Evolutionary conservation across 2,888 invertebrate genomes (phyloP), one percentile per base, ranked within the genome.

Genomic region (Caenorhabditis sinica): DNA sequence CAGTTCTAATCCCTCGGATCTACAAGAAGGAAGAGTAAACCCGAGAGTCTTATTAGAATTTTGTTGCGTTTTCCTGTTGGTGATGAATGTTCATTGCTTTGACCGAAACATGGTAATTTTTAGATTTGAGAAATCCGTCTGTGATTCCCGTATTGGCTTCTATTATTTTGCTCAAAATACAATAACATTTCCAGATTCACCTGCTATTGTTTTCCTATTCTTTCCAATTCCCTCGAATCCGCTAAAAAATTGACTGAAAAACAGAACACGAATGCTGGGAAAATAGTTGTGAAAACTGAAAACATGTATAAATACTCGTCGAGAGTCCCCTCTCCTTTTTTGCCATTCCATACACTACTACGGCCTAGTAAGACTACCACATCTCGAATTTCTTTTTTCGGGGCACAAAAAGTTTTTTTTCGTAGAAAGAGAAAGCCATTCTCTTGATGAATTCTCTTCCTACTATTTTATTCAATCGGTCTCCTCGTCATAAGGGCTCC

Each of bases 381-480:
- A 79, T 79, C 79, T 79, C 72, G 65, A 79, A 79, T 72, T 79
- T 79, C 72, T 30, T 33, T 43, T 58, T 33, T 51, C 30, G 28
- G 28, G 28, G 36, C 28, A 17, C 30, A 49, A 68, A 69, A 71
- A 71, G 71, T 71, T 79, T 69, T 53, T 53, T 23, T 9, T 20
- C 1, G 15, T 8, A 20, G 36, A 25, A 56, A 20, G 9, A 9
- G 28, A 58, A 23, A 51, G 58, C 77, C 77, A 79, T 71, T 79
- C 71, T 61, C 51, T 69, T 79, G 77, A 79, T 79, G 77, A 79
- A 71, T 79, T 79, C 71, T 63, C 53, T 56, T 65, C 23, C 49
- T 45, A 25, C n/a, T 60, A 51, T 45, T 49, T 30, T 58, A 63
- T 63, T 56, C 65, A 43, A 61, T 53, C 68, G 68, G 49, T 49